phyloP scores from a whole-genome alignment of 2,797 vertebrate genomes.

The Tamandua tetradactyla region DNA sequence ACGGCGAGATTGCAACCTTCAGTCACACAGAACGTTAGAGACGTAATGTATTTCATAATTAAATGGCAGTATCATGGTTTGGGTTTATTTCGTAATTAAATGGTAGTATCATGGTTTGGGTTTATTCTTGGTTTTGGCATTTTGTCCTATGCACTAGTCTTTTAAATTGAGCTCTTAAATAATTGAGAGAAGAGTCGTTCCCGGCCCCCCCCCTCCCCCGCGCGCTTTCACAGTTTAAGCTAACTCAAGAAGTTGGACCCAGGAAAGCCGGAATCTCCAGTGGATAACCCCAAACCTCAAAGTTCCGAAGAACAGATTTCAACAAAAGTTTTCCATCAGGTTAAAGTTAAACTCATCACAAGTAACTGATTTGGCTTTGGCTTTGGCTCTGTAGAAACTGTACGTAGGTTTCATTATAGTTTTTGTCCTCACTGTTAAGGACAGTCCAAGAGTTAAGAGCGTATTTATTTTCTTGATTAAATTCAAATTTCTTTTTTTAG shows the following conservation, averaged over 20 bases:
- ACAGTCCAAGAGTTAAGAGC: not conserved
- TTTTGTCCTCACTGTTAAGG: not conserved
- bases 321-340: constrained; percentile 19
- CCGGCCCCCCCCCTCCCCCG: too few species aligned
- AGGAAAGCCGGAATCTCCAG: constrained; percentile 7
- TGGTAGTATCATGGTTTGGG: constrained; percentile 39
- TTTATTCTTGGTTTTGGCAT: constrained; percentile 13
- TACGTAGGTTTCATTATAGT: constrained; percentile 38
- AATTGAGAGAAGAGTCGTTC: not conserved
- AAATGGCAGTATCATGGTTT: constrained; percentile 47
- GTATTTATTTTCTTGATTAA: constrained; percentile 51
- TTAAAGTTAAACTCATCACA: constrained; percentile 49
- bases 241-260: constrained; percentile 8
- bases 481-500: not conserved
- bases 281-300: constrained; percentile 2
- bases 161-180: constrained; percentile 48
- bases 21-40: not conserved
- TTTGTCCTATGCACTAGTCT: not conserved
- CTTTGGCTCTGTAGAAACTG: constrained; percentile 43
- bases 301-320: constrained; percentile 21
- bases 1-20: not conserved
- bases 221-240: constrained; percentile 25
- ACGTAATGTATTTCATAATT: constrained; percentile 44
- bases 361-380: constrained; percentile 57
- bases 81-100: constrained; percentile 55